Conservation (phyloP, 1,140 invertebrate species). For the Ruditapes philippinarum region DNA sequence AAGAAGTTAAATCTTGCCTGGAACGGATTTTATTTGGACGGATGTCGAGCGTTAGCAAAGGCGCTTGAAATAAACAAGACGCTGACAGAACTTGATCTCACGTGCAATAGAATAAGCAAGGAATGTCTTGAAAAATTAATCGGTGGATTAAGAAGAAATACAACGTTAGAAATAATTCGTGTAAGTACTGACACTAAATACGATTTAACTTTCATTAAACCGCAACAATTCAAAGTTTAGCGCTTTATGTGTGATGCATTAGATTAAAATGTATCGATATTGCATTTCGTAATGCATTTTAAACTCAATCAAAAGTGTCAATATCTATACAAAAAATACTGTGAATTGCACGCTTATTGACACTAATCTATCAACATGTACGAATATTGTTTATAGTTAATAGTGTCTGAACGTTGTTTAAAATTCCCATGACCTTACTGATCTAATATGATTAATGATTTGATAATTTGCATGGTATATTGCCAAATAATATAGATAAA, state of each 20-base stretch:
- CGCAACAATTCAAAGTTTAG: not conserved
- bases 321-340: too few species aligned
- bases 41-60: slow-evolving; percentile 74
- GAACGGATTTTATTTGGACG: slow-evolving; percentile 81
- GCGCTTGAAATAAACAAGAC: slow-evolving; percentile 77
- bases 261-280: too few species aligned
- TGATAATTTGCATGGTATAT: too few species aligned
- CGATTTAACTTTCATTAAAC: not conserved
- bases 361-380: too few species aligned
- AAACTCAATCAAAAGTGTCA: not conserved
- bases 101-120: slow-evolving; percentile 81
- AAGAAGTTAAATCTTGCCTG: slow-evolving; percentile 80
- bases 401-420: too few species aligned
- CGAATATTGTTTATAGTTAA: too few species aligned
- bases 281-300: not conserved
- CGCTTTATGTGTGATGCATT: not conserved
- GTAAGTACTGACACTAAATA: too few species aligned
- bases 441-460: too few species aligned
- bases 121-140: slow-evolving; percentile 78
- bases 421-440: too few species aligned
- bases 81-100: slow-evolving; percentile 81
- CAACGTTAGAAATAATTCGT: slow-evolving; percentile 72
- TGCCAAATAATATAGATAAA: too few species aligned
- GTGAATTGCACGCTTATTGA: too few species aligned
- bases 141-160: slow-evolving; percentile 77